These are phyloP conservation scores for Vanacampus margaritifer DNA, from an alignment of 2,113 vertebrate genomes.

Conservation along the genomic window DNA sequence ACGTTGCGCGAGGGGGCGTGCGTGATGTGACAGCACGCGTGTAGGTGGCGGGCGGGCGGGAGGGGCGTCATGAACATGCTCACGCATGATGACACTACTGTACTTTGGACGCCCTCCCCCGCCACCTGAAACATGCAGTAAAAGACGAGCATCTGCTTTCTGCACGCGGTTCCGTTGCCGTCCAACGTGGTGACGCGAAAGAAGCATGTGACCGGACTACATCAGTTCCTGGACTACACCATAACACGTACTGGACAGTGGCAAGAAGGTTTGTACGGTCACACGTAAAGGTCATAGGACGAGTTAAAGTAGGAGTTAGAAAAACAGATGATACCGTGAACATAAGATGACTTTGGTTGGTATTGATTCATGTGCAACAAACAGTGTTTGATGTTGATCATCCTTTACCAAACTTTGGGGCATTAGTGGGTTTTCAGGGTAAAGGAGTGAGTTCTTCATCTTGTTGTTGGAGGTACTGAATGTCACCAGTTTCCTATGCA, in stretches of 20 bases:
- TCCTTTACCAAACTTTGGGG: neutral
- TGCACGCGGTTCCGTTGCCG: slow-evolving; percentile 44
- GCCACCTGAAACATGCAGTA: slow-evolving; percentile 25
- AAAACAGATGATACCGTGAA: neutral
- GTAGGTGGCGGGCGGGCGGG: neutral
- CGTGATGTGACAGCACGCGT: slow-evolving; percentile 15
- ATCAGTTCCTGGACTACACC: neutral
- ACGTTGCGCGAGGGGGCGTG: slow-evolving; percentile 39
- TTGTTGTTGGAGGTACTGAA: too few relatives aligned
- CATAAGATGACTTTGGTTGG: neutral
- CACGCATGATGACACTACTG: slow-evolving; percentile 30
- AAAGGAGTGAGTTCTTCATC: neutral
- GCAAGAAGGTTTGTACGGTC: neutral
- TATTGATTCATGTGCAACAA: neutral
- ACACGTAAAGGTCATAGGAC: neutral
- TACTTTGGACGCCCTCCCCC: slow-evolving; percentile 7
- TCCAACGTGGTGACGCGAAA: slow-evolving; percentile 37
- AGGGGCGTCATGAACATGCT: neutral
- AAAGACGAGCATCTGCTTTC: slow-evolving; percentile 32
- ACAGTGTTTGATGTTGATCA: neutral
- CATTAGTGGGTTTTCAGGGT: neutral
- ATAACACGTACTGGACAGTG: neutral
- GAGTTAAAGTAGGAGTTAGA: neutral
- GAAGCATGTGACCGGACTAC: slow-evolving; percentile 14
- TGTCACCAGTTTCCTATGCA: too few relatives aligned